phyloP scores from a whole-genome alignment of 2,888 invertebrate species.

The Phortica okadai region DNA sequence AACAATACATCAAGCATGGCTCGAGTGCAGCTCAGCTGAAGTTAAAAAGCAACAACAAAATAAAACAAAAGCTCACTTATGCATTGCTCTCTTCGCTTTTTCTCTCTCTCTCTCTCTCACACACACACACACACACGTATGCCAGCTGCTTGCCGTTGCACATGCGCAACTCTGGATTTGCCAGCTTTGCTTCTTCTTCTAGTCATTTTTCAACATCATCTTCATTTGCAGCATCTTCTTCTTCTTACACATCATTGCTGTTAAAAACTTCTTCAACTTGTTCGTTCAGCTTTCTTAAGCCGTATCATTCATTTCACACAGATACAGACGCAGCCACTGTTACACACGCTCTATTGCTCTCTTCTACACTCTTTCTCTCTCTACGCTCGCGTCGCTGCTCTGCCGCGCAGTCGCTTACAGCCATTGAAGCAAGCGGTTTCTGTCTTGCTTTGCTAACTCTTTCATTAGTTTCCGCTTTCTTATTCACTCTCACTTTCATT shows the following conservation, averaged over 20 bases:
- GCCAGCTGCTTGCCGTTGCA: slow-evolving; percentile 47
- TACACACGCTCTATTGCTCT: not conserved
- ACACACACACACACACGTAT: slow-evolving; percentile 16
- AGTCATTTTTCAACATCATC: slow-evolving; percentile 7
- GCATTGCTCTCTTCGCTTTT: not conserved
- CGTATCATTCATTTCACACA: not conserved
- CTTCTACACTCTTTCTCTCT: not conserved
- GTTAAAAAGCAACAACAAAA: slow-evolving; percentile 43
- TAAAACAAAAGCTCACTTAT: slow-evolving; percentile 11
- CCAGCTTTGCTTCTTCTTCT: slow-evolving; percentile 39
- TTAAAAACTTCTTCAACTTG: not conserved
- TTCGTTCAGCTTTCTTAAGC: slow-evolving; percentile 8
- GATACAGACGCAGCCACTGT: too few species aligned
- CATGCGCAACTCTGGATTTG: slow-evolving; percentile 61
- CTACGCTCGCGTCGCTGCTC: not conserved
- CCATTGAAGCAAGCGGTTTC: not conserved
- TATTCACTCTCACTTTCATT: slow-evolving; percentile 77
- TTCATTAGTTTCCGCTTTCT: slow-evolving; percentile 74
- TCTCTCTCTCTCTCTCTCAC: slow-evolving; percentile 5
- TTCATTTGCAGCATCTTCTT: too few species aligned
- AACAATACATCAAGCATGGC: slow-evolving; percentile 16
- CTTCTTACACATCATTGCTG: too few species aligned
- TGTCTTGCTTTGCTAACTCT: slow-evolving; percentile 10
- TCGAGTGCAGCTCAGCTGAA: slow-evolving; percentile 31
- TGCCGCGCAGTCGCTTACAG: not conserved